phyloP scores from a whole-genome alignment of 2,888 invertebrate species.

The Ormyrus rosae region DNA sequence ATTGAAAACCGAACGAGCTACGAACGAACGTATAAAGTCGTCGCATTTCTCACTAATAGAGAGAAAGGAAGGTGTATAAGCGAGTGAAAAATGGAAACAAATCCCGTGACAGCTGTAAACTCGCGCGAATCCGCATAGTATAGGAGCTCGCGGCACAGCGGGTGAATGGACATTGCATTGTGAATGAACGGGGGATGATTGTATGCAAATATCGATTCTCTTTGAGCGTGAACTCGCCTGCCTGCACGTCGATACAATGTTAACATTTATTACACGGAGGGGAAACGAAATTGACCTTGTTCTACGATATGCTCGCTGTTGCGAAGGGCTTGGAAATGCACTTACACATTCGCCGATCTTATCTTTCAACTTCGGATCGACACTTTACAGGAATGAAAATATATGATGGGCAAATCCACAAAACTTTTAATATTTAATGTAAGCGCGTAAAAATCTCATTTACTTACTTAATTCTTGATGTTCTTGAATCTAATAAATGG shows the following conservation, averaged over 20 bases:
- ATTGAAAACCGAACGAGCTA: too few species aligned
- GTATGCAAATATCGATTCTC: slow-evolving; percentile 49
- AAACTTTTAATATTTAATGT: too few species aligned
- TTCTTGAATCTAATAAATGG: too few species aligned
- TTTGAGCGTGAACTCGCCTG: slow-evolving; percentile 40
- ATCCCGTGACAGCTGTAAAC: slow-evolving; percentile 18
- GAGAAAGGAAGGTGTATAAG: too few species aligned
- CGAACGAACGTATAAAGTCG: too few species aligned
- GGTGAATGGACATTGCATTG: slow-evolving; percentile 38
- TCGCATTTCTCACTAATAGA: too few species aligned
- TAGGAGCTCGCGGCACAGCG: neutral
- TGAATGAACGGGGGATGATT: slow-evolving; percentile 47
- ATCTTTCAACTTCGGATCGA: neutral
- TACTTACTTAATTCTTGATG: too few species aligned
- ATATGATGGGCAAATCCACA: too few species aligned
- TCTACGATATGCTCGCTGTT: slow-evolving; percentile 18
- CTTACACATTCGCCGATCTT: slow-evolving; percentile 38
- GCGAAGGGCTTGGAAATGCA: slow-evolving; percentile 9
- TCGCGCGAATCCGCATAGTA: slow-evolving; percentile 4
- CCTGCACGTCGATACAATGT: neutral
- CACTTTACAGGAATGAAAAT: too few species aligned
- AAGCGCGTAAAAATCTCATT: too few species aligned
- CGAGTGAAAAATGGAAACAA: neutral
- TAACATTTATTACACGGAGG: too few species aligned
- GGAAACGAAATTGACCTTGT: too few species aligned